A percentile compares a stretch with the other conserved stretches of the same genome.
Conservation (phyloP, 2,797 vertebrate genomes). For the Tapirus indicus region DNA sequence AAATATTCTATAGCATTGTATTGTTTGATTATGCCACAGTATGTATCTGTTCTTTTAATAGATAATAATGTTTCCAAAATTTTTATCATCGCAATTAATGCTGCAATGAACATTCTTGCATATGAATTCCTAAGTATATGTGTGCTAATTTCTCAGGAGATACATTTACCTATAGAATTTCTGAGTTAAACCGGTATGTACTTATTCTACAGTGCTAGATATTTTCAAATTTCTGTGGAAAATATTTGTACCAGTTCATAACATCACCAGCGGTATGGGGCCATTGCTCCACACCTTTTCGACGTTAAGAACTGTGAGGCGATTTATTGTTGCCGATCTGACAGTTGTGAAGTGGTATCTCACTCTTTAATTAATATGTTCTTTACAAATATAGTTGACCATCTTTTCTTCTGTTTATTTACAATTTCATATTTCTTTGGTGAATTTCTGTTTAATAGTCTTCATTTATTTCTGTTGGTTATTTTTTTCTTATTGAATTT, state of each 20-base stretch:
- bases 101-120: background rate
- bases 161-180: background rate
- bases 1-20: background rate
- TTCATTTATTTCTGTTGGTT: background rate
- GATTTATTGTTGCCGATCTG: background rate
- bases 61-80: background rate
- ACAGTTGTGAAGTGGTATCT: background rate
- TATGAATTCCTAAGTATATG: background rate
- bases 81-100: background rate
- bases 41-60: background rate
- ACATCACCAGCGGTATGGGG: background rate
- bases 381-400: background rate
- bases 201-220: background rate
- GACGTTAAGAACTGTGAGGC: background rate
- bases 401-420: background rate
- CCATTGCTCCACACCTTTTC: background rate
- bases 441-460: background rate
- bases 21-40: background rate
- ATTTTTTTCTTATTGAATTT: background rate
- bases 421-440: background rate
- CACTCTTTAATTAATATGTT: background rate
- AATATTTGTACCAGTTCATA: background rate
- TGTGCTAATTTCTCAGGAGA: background rate
- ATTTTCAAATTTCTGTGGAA: background rate
- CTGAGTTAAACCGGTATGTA: background rate